These are phyloP conservation scores for Bacillus rossius DNA, from an alignment of 1,140 invertebrate genomes.

Conservation along the genomic window DNA sequence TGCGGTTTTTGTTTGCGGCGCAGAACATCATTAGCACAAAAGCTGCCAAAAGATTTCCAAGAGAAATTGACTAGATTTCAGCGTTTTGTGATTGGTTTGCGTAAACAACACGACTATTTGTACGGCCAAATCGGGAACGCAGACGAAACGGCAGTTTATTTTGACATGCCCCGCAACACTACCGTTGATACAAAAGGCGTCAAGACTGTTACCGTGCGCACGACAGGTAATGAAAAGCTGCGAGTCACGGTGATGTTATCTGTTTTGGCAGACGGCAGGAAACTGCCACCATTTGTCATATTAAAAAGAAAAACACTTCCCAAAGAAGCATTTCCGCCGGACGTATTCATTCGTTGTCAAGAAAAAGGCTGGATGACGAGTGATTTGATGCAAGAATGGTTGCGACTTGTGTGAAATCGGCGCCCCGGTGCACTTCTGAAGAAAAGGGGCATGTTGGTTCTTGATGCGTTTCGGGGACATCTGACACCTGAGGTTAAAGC, in stretches of 20 bases:
- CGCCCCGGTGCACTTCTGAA: slow-evolving; percentile 16
- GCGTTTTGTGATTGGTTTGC: slow-evolving; percentile 1
- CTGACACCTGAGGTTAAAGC: no score
- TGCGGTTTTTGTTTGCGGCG: slow-evolving; percentile 2
- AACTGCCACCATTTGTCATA: slow-evolving; percentile 15
- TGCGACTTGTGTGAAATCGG: slow-evolving; percentile 14
- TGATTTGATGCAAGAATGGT: slow-evolving; percentile 13
- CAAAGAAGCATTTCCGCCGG: slow-evolving; percentile 8
- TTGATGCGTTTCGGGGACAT: slow-evolving; percentile 14
- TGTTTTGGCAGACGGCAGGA: slow-evolving; percentile 8
- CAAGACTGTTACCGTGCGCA: background rate
- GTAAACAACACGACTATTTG: slow-evolving; percentile 5
- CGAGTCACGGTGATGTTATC: slow-evolving; percentile 9
- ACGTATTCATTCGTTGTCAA: slow-evolving; percentile 5
- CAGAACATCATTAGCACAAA: slow-evolving; percentile 6
- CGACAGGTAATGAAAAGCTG: background rate
- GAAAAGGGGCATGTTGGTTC: slow-evolving; percentile 6
- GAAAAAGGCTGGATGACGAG: slow-evolving; percentile 17
- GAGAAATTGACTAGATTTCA: slow-evolving; percentile 8
- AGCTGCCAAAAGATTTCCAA: slow-evolving; percentile 3
- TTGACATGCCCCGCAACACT: slow-evolving; percentile 14
- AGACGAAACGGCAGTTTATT: slow-evolving; percentile 15
- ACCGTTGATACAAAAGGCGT: slow-evolving; percentile 9
- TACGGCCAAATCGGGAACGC: slow-evolving; percentile 15
- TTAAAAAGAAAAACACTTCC: slow-evolving; percentile 14